phyloP scores from a whole-genome alignment of 2,113 vertebrate genomes.

The Notarius lentiginosus region DNA sequence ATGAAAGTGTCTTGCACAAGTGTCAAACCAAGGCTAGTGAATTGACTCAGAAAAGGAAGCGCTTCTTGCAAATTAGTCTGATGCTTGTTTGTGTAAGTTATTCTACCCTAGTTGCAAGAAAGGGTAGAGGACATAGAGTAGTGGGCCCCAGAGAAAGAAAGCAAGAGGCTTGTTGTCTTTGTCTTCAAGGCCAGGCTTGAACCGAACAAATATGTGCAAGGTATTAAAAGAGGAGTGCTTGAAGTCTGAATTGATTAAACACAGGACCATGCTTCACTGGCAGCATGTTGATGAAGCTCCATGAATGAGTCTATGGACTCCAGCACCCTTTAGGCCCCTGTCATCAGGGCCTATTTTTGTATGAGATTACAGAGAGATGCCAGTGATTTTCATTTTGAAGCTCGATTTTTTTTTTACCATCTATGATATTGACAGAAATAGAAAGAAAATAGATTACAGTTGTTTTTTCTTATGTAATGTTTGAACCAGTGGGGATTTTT shows the following conservation, averaged over 20 bases:
- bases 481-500: not conserved
- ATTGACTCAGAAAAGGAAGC: not conserved
- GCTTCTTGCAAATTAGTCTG: not conserved
- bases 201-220: constrained; percentile 55
- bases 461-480: constrained; percentile 14
- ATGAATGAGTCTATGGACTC: constrained; percentile 81
- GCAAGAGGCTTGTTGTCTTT: constrained; percentile 67
- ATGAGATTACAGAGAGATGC: constrained; percentile 70
- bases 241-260: constrained; percentile 81
- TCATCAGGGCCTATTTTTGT: constrained; percentile 75
- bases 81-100: constrained; percentile 3
- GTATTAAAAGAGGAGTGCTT: constrained; percentile 78
- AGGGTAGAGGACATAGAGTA: constrained; percentile 16
- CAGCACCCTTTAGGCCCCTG: constrained; percentile 71
- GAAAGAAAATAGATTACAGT: not conserved
- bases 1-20: not conserved
- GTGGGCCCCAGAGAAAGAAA: constrained; percentile 22
- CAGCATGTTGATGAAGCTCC: constrained; percentile 81
- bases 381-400: constrained; percentile 64
- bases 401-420: not conserved
- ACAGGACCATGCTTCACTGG: constrained; percentile 76
- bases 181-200: constrained; percentile 74
- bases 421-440: not conserved
- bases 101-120: constrained; percentile 1
- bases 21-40: not conserved